A percentile compares a stretch with the other conserved stretches of the same genome.
Evolutionary conservation across 2,797 vertebrate genomes (phyloP).

Genomic region (Kryptolebias ocellatus): DNA sequence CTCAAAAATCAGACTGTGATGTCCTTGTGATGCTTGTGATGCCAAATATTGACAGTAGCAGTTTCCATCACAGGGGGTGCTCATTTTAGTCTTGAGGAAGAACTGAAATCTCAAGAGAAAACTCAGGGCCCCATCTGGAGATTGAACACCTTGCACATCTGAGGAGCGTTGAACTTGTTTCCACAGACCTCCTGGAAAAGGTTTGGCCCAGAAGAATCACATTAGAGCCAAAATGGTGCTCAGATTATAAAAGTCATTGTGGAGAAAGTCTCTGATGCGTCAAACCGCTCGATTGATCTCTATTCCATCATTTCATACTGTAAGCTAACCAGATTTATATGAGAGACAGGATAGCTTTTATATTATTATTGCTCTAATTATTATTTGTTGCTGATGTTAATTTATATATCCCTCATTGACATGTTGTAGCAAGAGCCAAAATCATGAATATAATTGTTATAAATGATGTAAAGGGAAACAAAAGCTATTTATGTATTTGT

Average conservation of each 20-base stretch:
- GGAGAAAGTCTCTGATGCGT: slow-evolving; percentile 34
- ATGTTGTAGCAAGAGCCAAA: slow-evolving; percentile 76
- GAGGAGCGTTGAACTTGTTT: slow-evolving; percentile 12
- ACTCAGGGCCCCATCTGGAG: slow-evolving; percentile 38
- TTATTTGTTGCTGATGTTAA: slow-evolving; percentile 79
- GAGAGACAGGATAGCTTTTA: slow-evolving; percentile 72
- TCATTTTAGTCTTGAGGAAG: slow-evolving; percentile 7
- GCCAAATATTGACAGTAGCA: slow-evolving; percentile 1
- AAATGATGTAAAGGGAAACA: slow-evolving; percentile 80
- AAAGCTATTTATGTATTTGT: slow-evolving; percentile 86
- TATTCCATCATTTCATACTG: slow-evolving; percentile 67
- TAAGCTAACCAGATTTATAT: slow-evolving; percentile 81
- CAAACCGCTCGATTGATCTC: slow-evolving; percentile 34
- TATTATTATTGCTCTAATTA: slow-evolving; percentile 74
- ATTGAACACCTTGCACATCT: neutral
- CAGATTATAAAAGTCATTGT: slow-evolving; percentile 14
- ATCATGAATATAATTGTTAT: slow-evolving; percentile 73
- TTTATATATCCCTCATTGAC: slow-evolving; percentile 74
- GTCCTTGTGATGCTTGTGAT: neutral
- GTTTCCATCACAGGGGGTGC: slow-evolving; percentile 19
- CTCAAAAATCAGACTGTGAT: neutral
- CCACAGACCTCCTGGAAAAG: slow-evolving; percentile 42
- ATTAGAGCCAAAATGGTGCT: slow-evolving; percentile 51
- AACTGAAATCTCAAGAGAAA: slow-evolving; percentile 27
- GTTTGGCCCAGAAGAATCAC: slow-evolving; percentile 44